Base-by-base conservation (phyloP, 37 sponge, comb jelly and placozoan species). In the Amphimedon queenslandica region DNA sequence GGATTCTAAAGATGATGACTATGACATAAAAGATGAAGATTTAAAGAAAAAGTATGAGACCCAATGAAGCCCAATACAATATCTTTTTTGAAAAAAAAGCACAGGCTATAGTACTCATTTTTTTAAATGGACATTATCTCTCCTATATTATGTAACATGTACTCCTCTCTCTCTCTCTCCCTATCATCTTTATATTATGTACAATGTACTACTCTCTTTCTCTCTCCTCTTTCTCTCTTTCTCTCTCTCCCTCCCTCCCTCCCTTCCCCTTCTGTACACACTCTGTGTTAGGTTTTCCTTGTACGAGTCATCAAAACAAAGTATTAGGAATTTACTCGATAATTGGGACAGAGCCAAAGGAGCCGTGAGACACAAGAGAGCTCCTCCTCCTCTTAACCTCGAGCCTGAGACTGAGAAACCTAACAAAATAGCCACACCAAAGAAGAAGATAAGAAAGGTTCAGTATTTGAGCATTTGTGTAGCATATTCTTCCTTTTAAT, bases 341-440 rank as follows among this genome's bases (percentile, higher is more conserved):
- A 82, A 87, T 72, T 95, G 96, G 96, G 89, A 91, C 64, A 77
- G 96, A 57, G 29, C 38, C 25, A 81, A 57, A 29, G 78, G 89
- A 10, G 70, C 21, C 5, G 69, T 51, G 0, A 68, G 74, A 2
- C 63, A 72, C 24, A 67, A 43, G 34, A 64, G 8, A 29, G 60
- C 58, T 4, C 36, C 39, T 11, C 55, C 43, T 21, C 40, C 64
- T 2, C 51, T 37, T 27, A 71, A 64, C 2, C 30, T 23, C n/a
- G 79, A 72, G 35, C 51, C 71, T 4, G 81, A 64, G 6, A 13
- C 32, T 28, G 79, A 77, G 35, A 74, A 75, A 53, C 32, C 73
- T 6, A 35, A 42, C 30, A 8, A 63, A 55, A 37, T 36, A 40
- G 53, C 63, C 36, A 72, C 77, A 0, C 79, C 80, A 4, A 63